These are phyloP conservation scores for Rhorus exstirpatorius DNA, from an alignment of 2,888 invertebrate species.

Conservation along the genomic window DNA sequence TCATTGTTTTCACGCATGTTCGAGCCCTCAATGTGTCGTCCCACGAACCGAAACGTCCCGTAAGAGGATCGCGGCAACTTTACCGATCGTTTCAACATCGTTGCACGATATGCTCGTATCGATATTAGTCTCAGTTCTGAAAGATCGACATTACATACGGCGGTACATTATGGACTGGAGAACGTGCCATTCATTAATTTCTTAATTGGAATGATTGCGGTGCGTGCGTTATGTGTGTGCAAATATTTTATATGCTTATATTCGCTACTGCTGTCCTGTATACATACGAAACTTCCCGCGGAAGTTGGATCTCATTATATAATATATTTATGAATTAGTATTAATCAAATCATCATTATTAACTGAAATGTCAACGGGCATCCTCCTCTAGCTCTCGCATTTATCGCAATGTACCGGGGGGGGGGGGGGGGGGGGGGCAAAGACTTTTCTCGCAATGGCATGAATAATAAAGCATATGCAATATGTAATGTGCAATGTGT, in stretches of 20 bases:
- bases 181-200: constrained; percentile 42
- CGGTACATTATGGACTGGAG: background rate
- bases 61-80: background rate
- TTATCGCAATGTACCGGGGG: too few relatives aligned
- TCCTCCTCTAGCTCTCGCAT: constrained; percentile 6
- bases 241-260: too few relatives aligned
- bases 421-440: too few relatives aligned
- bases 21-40: constrained; percentile 16
- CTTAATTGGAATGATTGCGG: constrained; percentile 43
- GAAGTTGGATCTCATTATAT: constrained; percentile 28
- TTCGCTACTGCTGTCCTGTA: too few relatives aligned
- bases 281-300: constrained; percentile 29
- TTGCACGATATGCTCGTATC: background rate
- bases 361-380: constrained; percentile 50
- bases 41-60: background rate
- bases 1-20: constrained; percentile 45
- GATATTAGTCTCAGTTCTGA: background rate
- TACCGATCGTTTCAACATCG: constrained; percentile 39
- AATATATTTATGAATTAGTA: background rate
- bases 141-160: constrained; percentile 2
- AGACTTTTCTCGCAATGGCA: too few relatives aligned
- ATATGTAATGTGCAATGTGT: constrained; percentile 17
- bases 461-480: background rate
- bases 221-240: constrained; percentile 1
- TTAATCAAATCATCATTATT: constrained; percentile 39